Conservation (phyloP, 2,113 vertebrate genomes). For the Epinephelus cyanopodus region DNA sequence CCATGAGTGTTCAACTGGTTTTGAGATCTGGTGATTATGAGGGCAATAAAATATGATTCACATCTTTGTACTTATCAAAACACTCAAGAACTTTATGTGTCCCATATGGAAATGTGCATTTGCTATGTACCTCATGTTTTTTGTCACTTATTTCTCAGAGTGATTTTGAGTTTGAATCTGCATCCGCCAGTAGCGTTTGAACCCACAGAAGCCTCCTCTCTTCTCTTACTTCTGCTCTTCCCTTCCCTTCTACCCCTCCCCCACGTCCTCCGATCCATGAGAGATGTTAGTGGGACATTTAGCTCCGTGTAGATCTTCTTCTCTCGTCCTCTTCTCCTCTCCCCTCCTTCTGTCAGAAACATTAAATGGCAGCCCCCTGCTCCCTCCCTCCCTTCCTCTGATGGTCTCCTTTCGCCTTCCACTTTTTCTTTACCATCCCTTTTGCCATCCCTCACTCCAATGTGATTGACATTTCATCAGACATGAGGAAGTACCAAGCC, state of each 20-base stretch:
- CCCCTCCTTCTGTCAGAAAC: slow-evolving; percentile 53
- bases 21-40: slow-evolving; percentile 6
- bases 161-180: neutral
- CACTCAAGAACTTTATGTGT: neutral
- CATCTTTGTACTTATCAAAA: neutral
- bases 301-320: slow-evolving; percentile 24
- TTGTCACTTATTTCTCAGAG: neutral
- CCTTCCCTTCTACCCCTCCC: slow-evolving; percentile 14
- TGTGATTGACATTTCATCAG: slow-evolving; percentile 68
- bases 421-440: slow-evolving; percentile 9
- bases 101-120: neutral
- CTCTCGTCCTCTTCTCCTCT: slow-evolving; percentile 43
- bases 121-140: neutral
- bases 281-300: slow-evolving; percentile 36
- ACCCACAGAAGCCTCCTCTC: too few species aligned
- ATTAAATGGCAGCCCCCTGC: slow-evolving; percentile 43
- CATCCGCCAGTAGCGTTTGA: neutral
- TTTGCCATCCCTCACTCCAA: slow-evolving; percentile 24
- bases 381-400: slow-evolving; percentile 32
- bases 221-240: slow-evolving; percentile 7
- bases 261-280: slow-evolving; percentile 1
- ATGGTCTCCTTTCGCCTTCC: slow-evolving; percentile 3
- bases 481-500: slow-evolving; percentile 36
- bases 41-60: neutral
- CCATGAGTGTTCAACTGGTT: neutral